A percentile compares a stretch with the other conserved stretches of the same genome.
These are phyloP conservation scores for Chrysina gloriosa DNA, from an alignment of 2,888 invertebrate species.

Conservation along the genomic window DNA sequence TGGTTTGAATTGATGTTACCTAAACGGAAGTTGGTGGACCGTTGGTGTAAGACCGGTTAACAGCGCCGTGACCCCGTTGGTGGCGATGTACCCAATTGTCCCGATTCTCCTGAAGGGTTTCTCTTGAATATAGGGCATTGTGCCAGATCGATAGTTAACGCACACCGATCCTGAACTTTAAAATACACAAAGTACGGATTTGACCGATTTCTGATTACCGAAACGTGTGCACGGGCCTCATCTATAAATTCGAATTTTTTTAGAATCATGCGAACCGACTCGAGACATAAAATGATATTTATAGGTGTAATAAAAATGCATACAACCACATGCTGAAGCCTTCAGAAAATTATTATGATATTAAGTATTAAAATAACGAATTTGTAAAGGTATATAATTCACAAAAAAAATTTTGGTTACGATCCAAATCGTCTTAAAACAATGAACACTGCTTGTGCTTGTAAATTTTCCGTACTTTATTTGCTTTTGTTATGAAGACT, in stretches of 20 bases:
- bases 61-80: constrained; percentile 27
- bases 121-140: constrained; percentile 51
- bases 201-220: not conserved
- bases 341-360: not conserved
- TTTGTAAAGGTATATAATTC: no score
- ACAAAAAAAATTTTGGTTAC: no score
- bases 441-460: no score
- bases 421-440: no score
- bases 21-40: not conserved
- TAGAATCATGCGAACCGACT: not conserved
- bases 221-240: not conserved
- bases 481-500: no score
- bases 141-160: constrained; percentile 52
- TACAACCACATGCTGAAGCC: not conserved
- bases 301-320: constrained; percentile 13
- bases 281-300: not conserved
- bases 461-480: no score
- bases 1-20: not conserved
- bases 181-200: not conserved
- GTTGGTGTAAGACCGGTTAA: not conserved
- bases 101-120: constrained; percentile 30
- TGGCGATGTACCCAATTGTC: constrained; percentile 25
- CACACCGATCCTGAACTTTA: constrained; percentile 14
- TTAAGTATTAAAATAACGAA: no score
- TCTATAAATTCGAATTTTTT: not conserved